phyloP scores from a whole-genome alignment of 2,888 invertebrate species.

The Sphinx pinastri region DNA sequence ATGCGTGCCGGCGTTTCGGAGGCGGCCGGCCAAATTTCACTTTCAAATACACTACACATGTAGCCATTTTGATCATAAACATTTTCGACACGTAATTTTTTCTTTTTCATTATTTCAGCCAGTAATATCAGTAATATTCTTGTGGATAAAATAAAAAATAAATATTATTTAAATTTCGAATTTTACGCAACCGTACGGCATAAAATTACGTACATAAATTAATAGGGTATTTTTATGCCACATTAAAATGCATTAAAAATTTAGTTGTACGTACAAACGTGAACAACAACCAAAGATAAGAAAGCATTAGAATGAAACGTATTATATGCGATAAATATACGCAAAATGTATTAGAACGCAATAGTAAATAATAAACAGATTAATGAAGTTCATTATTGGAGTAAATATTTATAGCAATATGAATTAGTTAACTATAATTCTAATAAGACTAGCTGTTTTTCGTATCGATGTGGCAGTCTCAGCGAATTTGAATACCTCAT shows the following conservation, averaged over 20 bases:
- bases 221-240: not conserved
- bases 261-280: not conserved
- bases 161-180: not conserved
- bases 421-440: not conserved
- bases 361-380: not conserved
- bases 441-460: too few relatives aligned
- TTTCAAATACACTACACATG: constrained; percentile 7
- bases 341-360: constrained; percentile 12
- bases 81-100: not conserved
- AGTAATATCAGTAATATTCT: not conserved
- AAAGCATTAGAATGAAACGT: constrained; percentile 18
- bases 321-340: constrained; percentile 13
- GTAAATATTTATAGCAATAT: not conserved
- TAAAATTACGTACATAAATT: not conserved
- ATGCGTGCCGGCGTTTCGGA: constrained; percentile 37
- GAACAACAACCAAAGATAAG: constrained; percentile 6
- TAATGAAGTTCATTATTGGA: not conserved
- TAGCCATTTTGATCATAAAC: constrained; percentile 10
- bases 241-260: constrained; percentile 2
- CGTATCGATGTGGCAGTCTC: not conserved
- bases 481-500: not conserved
- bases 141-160: too few relatives aligned
- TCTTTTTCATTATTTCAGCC: not conserved
- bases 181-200: not conserved
- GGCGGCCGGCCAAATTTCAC: constrained; percentile 36